Conservation (phyloP, 2,797 vertebrate species). For the Naso thynnoides region DNA sequence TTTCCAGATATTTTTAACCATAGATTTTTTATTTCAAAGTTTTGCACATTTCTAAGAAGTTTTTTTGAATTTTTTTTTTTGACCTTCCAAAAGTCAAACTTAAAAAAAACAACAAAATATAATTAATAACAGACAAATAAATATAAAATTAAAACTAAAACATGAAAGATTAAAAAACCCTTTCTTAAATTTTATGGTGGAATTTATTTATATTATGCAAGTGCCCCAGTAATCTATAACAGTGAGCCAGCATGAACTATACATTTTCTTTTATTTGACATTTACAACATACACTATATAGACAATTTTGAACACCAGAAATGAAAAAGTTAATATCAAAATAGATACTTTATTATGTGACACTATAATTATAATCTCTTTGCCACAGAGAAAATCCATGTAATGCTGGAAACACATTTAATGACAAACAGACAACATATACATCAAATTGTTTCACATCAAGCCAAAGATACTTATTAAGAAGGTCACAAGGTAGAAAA, state of each 20-base stretch:
- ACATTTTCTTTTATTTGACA: neutral
- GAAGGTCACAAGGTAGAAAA: slow-evolving; percentile 50
- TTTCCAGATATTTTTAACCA: neutral
- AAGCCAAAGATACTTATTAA: slow-evolving; percentile 21
- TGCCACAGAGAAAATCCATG: slow-evolving; percentile 6
- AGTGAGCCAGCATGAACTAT: too few relatives aligned
- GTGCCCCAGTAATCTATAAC: too few relatives aligned
- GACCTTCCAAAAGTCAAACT: too few relatives aligned
- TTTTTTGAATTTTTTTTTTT: too few relatives aligned
- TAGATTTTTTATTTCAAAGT: neutral
- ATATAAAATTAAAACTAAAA: too few relatives aligned
- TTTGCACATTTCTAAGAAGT: too few relatives aligned
- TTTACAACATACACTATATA: neutral
- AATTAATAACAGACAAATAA: too few relatives aligned
- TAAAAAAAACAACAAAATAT: too few relatives aligned
- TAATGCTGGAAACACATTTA: slow-evolving; percentile 23
- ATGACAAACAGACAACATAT: slow-evolving; percentile 26
- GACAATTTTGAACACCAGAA: slow-evolving; percentile 11
- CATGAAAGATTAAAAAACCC: too few relatives aligned
- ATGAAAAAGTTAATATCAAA: slow-evolving; percentile 71
- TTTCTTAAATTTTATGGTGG: too few relatives aligned
- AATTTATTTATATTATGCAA: too few relatives aligned
- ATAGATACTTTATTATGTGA: slow-evolving; percentile 74
- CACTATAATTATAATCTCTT: slow-evolving; percentile 40
- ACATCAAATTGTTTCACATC: slow-evolving; percentile 1